Evolutionary conservation across 2,113 vertebrate species (phyloP), one percentile per base, ranked within the genome.

Genomic region (Istiophorus platypterus): DNA sequence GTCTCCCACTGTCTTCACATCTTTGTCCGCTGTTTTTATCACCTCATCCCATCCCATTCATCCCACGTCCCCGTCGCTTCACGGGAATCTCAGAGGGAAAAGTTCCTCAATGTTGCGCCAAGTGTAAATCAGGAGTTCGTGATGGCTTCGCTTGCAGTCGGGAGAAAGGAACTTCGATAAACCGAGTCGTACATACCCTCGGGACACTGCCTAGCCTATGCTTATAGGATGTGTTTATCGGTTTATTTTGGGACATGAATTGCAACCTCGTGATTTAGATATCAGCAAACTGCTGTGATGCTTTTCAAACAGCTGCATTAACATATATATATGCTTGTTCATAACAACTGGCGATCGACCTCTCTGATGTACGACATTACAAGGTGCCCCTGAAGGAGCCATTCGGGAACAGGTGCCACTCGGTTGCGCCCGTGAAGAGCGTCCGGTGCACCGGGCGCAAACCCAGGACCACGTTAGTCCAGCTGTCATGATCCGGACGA

Each of bases 1-100:
- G 74, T 14, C 57, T 67, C 29, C 39, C 20, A 20, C 8, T 61
- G 17, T 51, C 24, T 56, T 84, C 57, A 79, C 90, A 88, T 87
- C 5, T 72, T 78, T 29, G 56, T 51, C 45, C 26, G 57, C 49
- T 29, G n/a, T 71, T n/a, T 10, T 1, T 64, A n/a, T n/a, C 76
- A 11, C 24, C 45, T 70, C 72, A 76, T 42, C 74, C 76, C 85
- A 52, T 80, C 70, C 64, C 49, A 18, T 20, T 37, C 76, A 61
- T 18, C 51, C 82, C 83, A 59, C 80, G 72, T 67, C 62, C 51
- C 12, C 2, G 78, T 31, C 57, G 20, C 77, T 57, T 29, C 52
- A 49, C 22, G 6, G 58, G 42, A 66, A 72, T 82, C 41, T 71
- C 56, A 2, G 65, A 42, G 22, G 11, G 34, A n/a, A 81, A 90